Percentiles rank a stretch among this genome's conserved stretches.
These are phyloP conservation scores for Liopterus haemorrhoidalis DNA, from an alignment of 2,888 invertebrate genomes.

Conservation along the genomic window DNA sequence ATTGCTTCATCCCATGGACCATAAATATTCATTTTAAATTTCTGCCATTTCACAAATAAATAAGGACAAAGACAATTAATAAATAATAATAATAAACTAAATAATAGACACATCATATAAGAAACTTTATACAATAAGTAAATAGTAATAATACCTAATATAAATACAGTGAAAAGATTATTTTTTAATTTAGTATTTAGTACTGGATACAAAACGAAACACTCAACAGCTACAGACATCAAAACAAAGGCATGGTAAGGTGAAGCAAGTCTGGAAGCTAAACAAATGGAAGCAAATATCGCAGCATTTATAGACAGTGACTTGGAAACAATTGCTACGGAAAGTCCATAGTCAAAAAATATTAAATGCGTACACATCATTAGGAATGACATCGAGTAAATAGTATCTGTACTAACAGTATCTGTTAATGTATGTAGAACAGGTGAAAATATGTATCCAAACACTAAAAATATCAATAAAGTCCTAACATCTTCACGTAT, in stretches of 20 bases:
- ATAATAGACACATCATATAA: constrained; percentile 54
- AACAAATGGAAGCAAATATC: constrained; percentile 89
- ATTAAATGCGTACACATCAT: constrained; percentile 84
- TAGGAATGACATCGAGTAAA: constrained; percentile 84
- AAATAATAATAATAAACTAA: constrained; percentile 55
- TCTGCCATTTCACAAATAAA: constrained; percentile 70
- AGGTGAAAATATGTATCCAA: constrained; percentile 86
- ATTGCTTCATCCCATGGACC: constrained; percentile 98
- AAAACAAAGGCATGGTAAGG: constrained; percentile 84
- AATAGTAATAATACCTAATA: constrained; percentile 50
- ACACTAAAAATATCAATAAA: constrained; percentile 71
- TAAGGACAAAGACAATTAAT: constrained; percentile 68
- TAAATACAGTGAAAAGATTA: constrained; percentile 49
- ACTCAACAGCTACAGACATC: constrained; percentile 79
- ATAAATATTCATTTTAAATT: constrained; percentile 84
- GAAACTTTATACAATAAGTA: constrained; percentile 54
- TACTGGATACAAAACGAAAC: constrained; percentile 85
- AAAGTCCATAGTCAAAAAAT: constrained; percentile 88
- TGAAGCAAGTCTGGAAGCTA: constrained; percentile 84
- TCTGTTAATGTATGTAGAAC: constrained; percentile 90
- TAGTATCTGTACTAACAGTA: constrained; percentile 95
- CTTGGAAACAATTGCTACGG: constrained; percentile 82
- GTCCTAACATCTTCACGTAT: constrained; percentile 65
- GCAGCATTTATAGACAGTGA: constrained; percentile 91
- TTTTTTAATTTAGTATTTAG: constrained; percentile 60